Evolutionary conservation across 2,888 invertebrate genomes (phyloP), one percentile per base, ranked within the genome.

Genomic region (Yponomeuta cagnagella): DNA sequence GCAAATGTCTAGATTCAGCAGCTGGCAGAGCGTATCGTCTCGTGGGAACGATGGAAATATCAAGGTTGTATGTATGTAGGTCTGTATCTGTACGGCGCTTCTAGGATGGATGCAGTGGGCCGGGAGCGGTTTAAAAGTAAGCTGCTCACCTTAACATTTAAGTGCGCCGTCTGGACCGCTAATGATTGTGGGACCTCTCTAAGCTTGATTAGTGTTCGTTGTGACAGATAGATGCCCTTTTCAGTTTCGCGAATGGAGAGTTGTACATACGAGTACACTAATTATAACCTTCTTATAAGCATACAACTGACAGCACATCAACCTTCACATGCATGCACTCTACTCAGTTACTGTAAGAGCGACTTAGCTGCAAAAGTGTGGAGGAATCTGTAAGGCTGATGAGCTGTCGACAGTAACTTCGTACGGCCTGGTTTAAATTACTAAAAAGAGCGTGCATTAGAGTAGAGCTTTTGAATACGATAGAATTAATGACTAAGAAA

Each of bases 21-120:
- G 52, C 52, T 58, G 52, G 72, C 71, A 66, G 63, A 48, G 70
- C 71, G 71, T 70, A 69, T 70, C 65, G 72, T 52, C 52, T 31
- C 76, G 76, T 77, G 77, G 75, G 77, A 77, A 76, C 72, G 72
- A 73, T 73, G 75, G 75, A 76, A 77, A 77, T 77, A 77, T 73
- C 77, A 77, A 77, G 76, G 76, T 75, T 73, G 72, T 65, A 63
- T 69, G 72, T 58, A 70, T 23, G 68, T 37, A 66, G 71, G 72
- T n/a, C 9, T 31, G 37, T 6, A 10, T 37, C 12, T 12, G 0
- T 65, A 33, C 65, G 65, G 30, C 33, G n/a, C 10, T 31, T 12
- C 33, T 10, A 31, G 30, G 30, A 31, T 65, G 33, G 65, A 33
- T 65, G 9, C 30, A 65, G 33, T 65, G 31, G 31, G 65, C 52